Base-by-base conservation (phyloP, 2,888 invertebrate species). In the Lymantria dispar region DNA sequence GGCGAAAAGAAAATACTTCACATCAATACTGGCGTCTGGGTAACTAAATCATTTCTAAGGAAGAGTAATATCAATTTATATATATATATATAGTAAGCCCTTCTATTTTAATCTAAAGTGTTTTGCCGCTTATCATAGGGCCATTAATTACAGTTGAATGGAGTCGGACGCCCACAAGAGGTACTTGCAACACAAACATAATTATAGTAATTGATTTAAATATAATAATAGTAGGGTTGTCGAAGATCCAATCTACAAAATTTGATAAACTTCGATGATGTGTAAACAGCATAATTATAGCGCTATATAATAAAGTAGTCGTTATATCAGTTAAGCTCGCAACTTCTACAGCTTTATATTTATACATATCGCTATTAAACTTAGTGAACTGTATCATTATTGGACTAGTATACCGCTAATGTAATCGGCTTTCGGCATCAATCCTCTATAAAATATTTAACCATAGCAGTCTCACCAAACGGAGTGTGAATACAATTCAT, bases 171-270 rank as follows among this genome's bases (percentile, higher is more conserved):
- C 87, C 85, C 80, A 87, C 88, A 59, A 64, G 41, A 65, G 62
- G 62, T 65, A 70, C 62, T 60, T 52, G 54, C 49, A 74, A 73
- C 70, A 78, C 76, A 80, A 83, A 80, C 77, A 81, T 85, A 86
- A 88, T 88, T 83, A 85, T 70, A 78, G 83, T 88, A 88, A 90
- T 90, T 87, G 89, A 87, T 85, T 87, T 87, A 83, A 88, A 87
- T 86, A 80, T 81, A 80, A 83, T 87, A 87, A 87, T 85, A 72
- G 76, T 73, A 74, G 79, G 74, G 72, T 68, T 64, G 64, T 55
- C 55, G 47, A 46, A 67, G 85, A 83, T 83, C 63, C 68, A 76
- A 84, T 84, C 80, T 71, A 56, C 50, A 64, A 64, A 72, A 68
- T 66, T 70, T 59, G 68, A 72, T 74, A 70, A 66, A 72, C 70